Evolutionary conservation across 1,140 invertebrate species (phyloP).

Genomic region (Acromyrmex heyeri): DNA sequence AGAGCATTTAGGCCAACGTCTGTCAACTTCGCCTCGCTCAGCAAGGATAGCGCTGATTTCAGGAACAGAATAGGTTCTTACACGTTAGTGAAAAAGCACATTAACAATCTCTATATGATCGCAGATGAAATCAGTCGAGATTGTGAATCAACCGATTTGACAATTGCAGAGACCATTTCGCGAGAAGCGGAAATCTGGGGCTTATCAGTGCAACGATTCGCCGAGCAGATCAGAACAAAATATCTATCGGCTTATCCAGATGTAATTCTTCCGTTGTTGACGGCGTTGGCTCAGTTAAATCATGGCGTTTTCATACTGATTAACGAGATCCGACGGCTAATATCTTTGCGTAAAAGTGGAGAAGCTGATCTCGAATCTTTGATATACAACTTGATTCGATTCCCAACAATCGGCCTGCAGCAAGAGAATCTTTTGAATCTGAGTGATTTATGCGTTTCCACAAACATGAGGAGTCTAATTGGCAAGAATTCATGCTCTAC

Average conservation of each 20-base stretch:
- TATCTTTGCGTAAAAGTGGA: slow-evolving; percentile 63
- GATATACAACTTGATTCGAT: slow-evolving; percentile 85
- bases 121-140: not conserved
- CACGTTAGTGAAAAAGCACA: slow-evolving; percentile 69
- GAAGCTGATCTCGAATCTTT: slow-evolving; percentile 74
- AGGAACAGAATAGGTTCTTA: slow-evolving; percentile 73
- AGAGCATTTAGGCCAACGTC: slow-evolving; percentile 88
- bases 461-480: slow-evolving; percentile 73
- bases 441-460: slow-evolving; percentile 83
- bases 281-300: slow-evolving; percentile 88
- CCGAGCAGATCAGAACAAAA: slow-evolving; percentile 86
- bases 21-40: slow-evolving; percentile 87
- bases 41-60: slow-evolving; percentile 79
- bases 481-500: slow-evolving; percentile 57
- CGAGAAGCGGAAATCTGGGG: slow-evolving; percentile 87
- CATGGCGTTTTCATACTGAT: slow-evolving; percentile 87
- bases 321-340: slow-evolving; percentile 80
- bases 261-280: slow-evolving; percentile 88
- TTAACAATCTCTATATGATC: slow-evolving; percentile 38
- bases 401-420: slow-evolving; percentile 83
- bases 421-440: slow-evolving; percentile 83
- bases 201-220: slow-evolving; percentile 87
- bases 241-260: slow-evolving; percentile 90
- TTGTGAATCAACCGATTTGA: not conserved
- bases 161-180: slow-evolving; percentile 79